Conservation (phyloP, 1,140 invertebrate genomes). For the Ips nitidus region DNA sequence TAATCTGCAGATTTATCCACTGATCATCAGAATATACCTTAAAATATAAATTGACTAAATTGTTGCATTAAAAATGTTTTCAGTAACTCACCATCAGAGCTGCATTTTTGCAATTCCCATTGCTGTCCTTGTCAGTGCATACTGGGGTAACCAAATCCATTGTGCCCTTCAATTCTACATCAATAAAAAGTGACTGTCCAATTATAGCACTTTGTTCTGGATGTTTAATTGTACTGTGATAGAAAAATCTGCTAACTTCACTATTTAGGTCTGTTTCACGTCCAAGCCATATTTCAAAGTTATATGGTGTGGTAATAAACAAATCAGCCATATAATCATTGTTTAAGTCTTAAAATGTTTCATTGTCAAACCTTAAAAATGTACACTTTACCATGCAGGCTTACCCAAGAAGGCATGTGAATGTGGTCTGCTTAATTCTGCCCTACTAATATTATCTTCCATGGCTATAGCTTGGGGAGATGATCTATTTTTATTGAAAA, state of each 20-base stretch:
- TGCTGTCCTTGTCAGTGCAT: conserved; percentile 65
- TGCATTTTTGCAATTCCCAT: conserved; percentile 65
- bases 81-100: conserved; percentile 64
- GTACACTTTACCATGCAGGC: neutral
- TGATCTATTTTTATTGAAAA: conserved; percentile 66
- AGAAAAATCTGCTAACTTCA: conserved; percentile 57
- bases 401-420: conserved; percentile 76
- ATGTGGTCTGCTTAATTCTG: conserved; percentile 63
- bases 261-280: conserved; percentile 44
- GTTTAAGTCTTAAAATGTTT: conserved; percentile 71
- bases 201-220: conserved; percentile 57
- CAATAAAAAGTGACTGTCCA: conserved; percentile 84
- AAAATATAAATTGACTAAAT: neutral
- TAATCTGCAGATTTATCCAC: conserved; percentile 70
- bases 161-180: conserved; percentile 80
- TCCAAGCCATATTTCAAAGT: conserved; percentile 77
- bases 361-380: neutral
- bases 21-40: conserved; percentile 50
- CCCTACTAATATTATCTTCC: conserved; percentile 42
- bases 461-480: conserved; percentile 57
- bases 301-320: conserved; percentile 70
- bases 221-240: conserved; percentile 59
- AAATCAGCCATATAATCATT: conserved; percentile 69
- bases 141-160: conserved; percentile 83
- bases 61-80: neutral